phyloP scores from a whole-genome alignment of 23 tunicate genomes.

The Trididemnum miniatum region DNA sequence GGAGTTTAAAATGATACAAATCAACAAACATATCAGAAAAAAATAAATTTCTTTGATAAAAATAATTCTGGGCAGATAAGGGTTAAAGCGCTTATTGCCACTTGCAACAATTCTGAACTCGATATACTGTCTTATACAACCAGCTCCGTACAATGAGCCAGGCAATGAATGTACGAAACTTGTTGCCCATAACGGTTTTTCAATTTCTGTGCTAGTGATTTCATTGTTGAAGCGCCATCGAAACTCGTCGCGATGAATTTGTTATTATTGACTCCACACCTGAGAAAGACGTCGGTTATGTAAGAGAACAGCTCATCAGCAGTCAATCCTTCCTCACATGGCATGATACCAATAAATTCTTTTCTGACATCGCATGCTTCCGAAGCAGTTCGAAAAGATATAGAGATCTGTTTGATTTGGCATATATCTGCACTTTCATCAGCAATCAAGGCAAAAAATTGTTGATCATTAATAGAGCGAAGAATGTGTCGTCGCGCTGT shows the following conservation, averaged over 20 bases:
- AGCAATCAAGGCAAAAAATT: conserved; percentile 26
- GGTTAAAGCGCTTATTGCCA: conserved; percentile 27
- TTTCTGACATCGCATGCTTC: conserved; percentile 10
- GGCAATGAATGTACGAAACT: conserved; percentile 31
- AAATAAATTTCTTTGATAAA: too few relatives aligned
- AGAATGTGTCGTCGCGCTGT: conserved; percentile 33
- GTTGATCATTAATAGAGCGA: conserved; percentile 29
- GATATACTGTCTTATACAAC: conserved; percentile 24
- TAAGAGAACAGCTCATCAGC: conserved; percentile 29
- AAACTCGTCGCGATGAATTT: conserved; percentile 22
- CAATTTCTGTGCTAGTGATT: conserved; percentile 28
- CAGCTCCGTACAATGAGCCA: conserved; percentile 33
- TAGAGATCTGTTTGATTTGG: conserved; percentile 23
- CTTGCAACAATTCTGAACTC: conserved; percentile 27
- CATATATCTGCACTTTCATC: conserved; percentile 21
- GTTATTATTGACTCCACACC: conserved; percentile 32
- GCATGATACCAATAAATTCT: conserved; percentile 28
- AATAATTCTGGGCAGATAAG: too few relatives aligned
- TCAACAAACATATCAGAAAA: too few relatives aligned
- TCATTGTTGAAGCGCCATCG: conserved; percentile 26
- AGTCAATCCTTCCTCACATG: conserved; percentile 32
- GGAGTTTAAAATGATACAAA: too few relatives aligned
- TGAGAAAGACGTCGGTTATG: conserved; percentile 30
- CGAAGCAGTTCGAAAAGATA: conserved; percentile 32
- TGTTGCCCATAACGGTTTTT: conserved; percentile 33